A percentile compares a stretch with the other conserved stretches of the same genome.
phyloP scores from a whole-genome alignment of 2,113 vertebrate genomes.

The Gobius niger region DNA sequence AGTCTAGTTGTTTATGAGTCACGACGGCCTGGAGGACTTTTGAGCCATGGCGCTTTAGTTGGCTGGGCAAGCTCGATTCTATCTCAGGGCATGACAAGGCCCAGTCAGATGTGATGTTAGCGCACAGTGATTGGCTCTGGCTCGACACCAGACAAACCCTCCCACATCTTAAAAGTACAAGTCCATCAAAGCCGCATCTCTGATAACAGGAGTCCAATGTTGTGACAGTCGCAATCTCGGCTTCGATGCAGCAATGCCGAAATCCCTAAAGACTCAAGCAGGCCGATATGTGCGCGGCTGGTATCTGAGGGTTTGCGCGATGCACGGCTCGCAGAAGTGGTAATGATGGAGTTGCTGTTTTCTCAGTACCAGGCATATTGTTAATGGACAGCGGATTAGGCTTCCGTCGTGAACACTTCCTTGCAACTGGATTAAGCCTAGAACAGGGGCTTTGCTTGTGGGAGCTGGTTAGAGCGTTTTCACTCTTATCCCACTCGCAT shows the following conservation, averaged over 20 bases:
- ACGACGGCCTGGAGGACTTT: conserved; percentile 1
- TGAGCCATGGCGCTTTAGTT: conserved; percentile 2
- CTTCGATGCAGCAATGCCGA: not conserved
- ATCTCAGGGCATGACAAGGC: not conserved
- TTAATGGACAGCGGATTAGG: conserved; percentile 11
- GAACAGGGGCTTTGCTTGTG: not conserved
- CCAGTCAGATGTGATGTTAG: conserved; percentile 4
- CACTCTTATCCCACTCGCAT: not conserved
- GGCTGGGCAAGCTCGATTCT: not conserved
- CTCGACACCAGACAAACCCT: conserved; percentile 4
- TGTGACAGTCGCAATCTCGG: not conserved
- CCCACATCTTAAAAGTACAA: not conserved
- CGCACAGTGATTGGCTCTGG: not conserved
- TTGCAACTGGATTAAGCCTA: conserved; percentile 3
- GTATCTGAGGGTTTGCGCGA: not conserved
- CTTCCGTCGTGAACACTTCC: conserved; percentile 1
- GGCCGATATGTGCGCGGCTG: not conserved
- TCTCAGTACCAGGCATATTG: not conserved
- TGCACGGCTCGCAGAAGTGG: not conserved
- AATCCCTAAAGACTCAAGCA: not conserved
- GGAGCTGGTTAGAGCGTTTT: not conserved
- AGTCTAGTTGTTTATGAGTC: conserved; percentile 22
- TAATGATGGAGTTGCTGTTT: not conserved
- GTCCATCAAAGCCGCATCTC: conserved; percentile 8
- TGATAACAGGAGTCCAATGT: conserved; percentile 11